Evolutionary conservation across 1,140 invertebrate species (phyloP), one percentile per base, ranked within the genome.

Genomic region (Pentalonia nigronervosa): DNA sequence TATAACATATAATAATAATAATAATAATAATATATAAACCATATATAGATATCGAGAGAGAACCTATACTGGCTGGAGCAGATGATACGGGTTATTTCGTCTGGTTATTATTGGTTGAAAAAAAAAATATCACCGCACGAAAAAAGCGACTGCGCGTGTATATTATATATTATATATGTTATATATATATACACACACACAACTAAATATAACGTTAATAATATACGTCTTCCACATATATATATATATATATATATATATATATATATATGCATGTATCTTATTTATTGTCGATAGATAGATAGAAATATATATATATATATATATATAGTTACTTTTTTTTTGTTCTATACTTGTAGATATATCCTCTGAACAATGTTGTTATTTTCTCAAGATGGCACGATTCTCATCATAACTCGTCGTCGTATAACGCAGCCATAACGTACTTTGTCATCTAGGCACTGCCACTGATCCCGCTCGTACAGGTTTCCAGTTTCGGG

Each of bases 401-500:
- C 67, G 76, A 83, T 36, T 81, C 91, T 92, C 91, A 36, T 92
- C 91, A 92, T 92, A 92, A 92, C 91, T 92, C 91, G 91, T 92
- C 91, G 60, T 91, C 60, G 60, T 76, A 76, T 76, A 45, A 48
- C 90, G 21, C 30, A 23, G 60, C 34, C 67, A 81, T 81, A 81
- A 81, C 47, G 76, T 81, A 83, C 47, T 83, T 83, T 36, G 90
- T 76, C 45, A 91, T 91, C 47, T 23, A 25, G 50, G 36, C 86
- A 50, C 47, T 30, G 45, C 86, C n/a, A n/a, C n/a, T 47, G n/a
- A 25, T 89, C 47, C n/a, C 88, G 76, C 91, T 48, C 14, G 67
- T 92, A 83, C 91, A 53, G 91, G 91, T 83, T 92, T 92, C 91
- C 91, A 92, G 91, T 92, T 92, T 92, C 91, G 91, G 91, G 91